Percentiles rank a stretch among this genome's conserved stretches.
Conservation (phyloP, 2,113 vertebrate genomes). For the Notechis scutatus region DNA sequence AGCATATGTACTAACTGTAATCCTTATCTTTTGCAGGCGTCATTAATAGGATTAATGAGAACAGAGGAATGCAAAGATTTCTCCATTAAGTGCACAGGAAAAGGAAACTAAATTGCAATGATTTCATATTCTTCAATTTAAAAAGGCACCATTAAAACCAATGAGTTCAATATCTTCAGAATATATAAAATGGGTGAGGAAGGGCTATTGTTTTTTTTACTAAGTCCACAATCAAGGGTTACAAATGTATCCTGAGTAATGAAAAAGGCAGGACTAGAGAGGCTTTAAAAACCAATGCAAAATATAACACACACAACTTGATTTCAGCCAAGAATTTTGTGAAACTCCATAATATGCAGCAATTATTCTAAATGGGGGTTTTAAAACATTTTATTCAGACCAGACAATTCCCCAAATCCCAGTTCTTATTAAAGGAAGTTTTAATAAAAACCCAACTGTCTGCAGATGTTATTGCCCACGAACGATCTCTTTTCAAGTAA, state of each 20-base stretch:
- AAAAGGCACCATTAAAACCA: background rate
- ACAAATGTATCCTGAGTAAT: background rate
- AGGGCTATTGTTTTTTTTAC: background rate
- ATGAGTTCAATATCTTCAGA: background rate
- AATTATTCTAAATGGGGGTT: background rate
- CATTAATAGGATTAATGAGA: background rate
- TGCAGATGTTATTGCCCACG: background rate
- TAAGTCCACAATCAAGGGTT: background rate
- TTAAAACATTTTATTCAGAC: background rate
- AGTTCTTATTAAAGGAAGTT: background rate
- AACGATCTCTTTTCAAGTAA: background rate
- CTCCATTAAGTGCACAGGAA: background rate
- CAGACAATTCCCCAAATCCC: conserved; percentile 7
- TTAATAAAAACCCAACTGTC: background rate
- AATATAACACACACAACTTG: background rate
- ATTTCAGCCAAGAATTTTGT: background rate
- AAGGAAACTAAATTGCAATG: background rate
- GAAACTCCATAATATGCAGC: background rate
- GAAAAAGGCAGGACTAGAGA: background rate
- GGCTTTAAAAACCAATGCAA: background rate
- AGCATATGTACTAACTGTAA: background rate
- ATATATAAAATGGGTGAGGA: background rate
- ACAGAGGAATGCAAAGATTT: background rate
- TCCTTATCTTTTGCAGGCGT: background rate
- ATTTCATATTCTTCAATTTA: background rate